Conservation (phyloP, 2,797 vertebrate genomes). For the Petrocephalus schoutedeni region DNA sequence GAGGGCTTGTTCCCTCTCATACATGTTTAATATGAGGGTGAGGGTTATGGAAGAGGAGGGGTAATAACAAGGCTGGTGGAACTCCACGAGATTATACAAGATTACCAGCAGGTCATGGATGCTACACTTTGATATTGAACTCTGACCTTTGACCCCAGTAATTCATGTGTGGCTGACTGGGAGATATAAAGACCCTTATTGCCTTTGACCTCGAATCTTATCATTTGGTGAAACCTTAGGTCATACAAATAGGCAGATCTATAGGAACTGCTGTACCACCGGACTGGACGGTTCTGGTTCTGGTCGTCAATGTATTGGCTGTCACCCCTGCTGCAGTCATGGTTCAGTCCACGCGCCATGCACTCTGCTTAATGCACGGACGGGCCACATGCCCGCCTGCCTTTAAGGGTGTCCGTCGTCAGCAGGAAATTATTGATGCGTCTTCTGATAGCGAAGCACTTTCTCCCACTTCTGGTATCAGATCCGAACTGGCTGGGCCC, state of each 20-base stretch:
- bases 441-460: neutral
- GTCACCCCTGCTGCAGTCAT: neutral
- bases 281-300: neutral
- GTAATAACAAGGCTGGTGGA: neutral
- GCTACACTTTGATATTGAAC: slow-evolving; percentile 33
- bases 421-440: neutral
- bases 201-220: neutral
- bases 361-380: neutral
- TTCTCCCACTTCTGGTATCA: neutral
- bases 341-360: neutral
- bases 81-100: slow-evolving; percentile 28
- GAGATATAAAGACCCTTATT: slow-evolving; percentile 32
- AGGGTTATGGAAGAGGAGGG: neutral
- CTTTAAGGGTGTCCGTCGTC: neutral
- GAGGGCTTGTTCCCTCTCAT: slow-evolving; percentile 19
- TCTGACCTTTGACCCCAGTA: slow-evolving; percentile 37
- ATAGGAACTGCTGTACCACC: neutral
- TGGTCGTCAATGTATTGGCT: neutral
- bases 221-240: neutral
- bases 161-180: slow-evolving; percentile 26
- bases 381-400: neutral
- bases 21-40: slow-evolving; percentile 28
- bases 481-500: neutral
- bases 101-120: slow-evolving; percentile 42
- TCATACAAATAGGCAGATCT: neutral